phyloP scores from a whole-genome alignment of 1,140 invertebrate genomes.

The Muscidifurax raptorellus region DNA sequence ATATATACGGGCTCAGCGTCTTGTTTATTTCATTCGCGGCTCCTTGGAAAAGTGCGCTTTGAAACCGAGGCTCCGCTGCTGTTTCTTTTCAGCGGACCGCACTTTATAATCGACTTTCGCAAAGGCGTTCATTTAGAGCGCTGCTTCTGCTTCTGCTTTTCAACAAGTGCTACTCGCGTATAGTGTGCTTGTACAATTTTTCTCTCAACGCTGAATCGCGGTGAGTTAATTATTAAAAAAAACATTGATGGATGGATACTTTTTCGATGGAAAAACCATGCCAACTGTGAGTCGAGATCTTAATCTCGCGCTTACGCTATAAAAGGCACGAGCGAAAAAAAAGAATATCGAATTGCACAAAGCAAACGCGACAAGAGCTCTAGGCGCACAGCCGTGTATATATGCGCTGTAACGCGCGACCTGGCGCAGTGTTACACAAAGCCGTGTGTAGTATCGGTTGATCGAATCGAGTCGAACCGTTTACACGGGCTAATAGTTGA shows the following conservation, averaged over 20 bases:
- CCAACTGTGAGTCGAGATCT: neutral
- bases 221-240: neutral
- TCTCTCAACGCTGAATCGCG: too few relatives aligned
- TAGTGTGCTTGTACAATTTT: neutral
- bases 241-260: too few relatives aligned
- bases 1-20: neutral
- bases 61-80: conserved; percentile 2
- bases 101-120: conserved; percentile 31
- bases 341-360: conserved; percentile 16
- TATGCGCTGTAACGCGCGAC: too few relatives aligned
- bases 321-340: neutral
- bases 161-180: neutral
- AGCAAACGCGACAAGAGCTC: neutral
- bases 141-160: neutral
- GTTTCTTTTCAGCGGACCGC: neutral
- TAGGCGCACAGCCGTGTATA: neutral
- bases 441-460: too few relatives aligned
- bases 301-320: neutral
- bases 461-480: too few relatives aligned
- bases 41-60: conserved; percentile 13
- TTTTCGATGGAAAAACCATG: too few relatives aligned
- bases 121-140: conserved; percentile 10
- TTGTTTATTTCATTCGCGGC: conserved; percentile 35
- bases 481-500: too few relatives aligned
- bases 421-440: too few relatives aligned